Evolutionary conservation across 2,113 vertebrate species (phyloP).

Genomic region (Elachura formosa): DNA sequence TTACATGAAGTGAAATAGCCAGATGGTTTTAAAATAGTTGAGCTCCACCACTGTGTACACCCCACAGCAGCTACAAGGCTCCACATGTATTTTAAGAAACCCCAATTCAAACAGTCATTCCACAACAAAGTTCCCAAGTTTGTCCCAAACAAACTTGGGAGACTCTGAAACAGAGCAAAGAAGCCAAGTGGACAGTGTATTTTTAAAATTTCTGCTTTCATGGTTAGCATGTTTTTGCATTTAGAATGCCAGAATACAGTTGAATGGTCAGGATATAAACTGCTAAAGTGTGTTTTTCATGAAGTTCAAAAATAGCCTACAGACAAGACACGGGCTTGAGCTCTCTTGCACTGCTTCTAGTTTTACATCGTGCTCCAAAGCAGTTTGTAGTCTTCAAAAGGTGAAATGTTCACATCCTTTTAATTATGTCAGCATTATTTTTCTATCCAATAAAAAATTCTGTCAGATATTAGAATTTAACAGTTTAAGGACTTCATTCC

Average conservation of each 20-base stretch:
- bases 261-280: constrained; percentile 51
- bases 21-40: constrained; percentile 51
- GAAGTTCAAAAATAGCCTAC: constrained; percentile 69
- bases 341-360: constrained; percentile 35
- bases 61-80: constrained; percentile 39
- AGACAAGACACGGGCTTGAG: constrained; percentile 36
- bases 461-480: constrained; percentile 34
- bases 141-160: constrained; percentile 25
- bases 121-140: constrained; percentile 48
- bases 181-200: constrained; percentile 51
- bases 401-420: constrained; percentile 55
- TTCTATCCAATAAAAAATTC: background rate
- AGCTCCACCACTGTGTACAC: constrained; percentile 10
- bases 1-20: constrained; percentile 35
- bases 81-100: constrained; percentile 60
- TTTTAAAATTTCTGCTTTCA: constrained; percentile 66
- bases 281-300: constrained; percentile 70
- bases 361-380: constrained; percentile 58
- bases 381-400: constrained; percentile 35
- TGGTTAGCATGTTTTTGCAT: constrained; percentile 67
- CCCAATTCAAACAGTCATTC: constrained; percentile 41
- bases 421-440: constrained; percentile 39
- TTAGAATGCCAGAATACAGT: constrained; percentile 60
- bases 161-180: constrained; percentile 16
- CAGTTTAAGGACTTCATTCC: constrained; percentile 1